phyloP scores from a whole-genome alignment of 2,888 invertebrate species.

The Nomada fucata region DNA sequence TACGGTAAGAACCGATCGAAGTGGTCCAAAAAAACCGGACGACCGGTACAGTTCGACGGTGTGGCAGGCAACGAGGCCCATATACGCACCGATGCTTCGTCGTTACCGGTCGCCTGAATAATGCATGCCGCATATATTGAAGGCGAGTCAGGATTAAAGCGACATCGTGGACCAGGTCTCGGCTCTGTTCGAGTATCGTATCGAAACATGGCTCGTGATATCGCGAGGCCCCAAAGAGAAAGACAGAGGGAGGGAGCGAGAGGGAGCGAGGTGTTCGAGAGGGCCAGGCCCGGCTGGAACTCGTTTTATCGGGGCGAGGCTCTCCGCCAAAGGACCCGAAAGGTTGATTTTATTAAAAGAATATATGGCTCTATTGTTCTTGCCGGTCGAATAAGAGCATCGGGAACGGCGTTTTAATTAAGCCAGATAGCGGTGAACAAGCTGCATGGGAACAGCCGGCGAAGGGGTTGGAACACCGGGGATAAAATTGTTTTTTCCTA shows the following conservation, averaged over 20 bases:
- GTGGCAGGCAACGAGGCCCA: slow-evolving; percentile 40
- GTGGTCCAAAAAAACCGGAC: slow-evolving; percentile 21
- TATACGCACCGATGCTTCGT: slow-evolving; percentile 63
- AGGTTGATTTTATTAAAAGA: slow-evolving; percentile 44
- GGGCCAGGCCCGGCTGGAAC: not conserved
- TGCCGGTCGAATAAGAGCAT: slow-evolving; percentile 27
- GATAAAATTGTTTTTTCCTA: slow-evolving; percentile 34
- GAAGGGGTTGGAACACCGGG: slow-evolving; percentile 19
- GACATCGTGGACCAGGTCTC: slow-evolving; percentile 56
- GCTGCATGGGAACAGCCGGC: slow-evolving; percentile 33
- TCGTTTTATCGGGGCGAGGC: slow-evolving; percentile 32
- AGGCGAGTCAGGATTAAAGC: slow-evolving; percentile 67
- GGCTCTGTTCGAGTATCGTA: slow-evolving; percentile 60
- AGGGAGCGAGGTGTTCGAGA: slow-evolving; percentile 1
- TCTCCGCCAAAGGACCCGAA: slow-evolving; percentile 39
- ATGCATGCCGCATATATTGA: slow-evolving; percentile 72
- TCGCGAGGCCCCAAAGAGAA: slow-evolving; percentile 28
- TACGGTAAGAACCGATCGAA: slow-evolving; percentile 1
- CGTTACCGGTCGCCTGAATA: slow-evolving; percentile 66
- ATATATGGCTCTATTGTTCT: slow-evolving; percentile 40
- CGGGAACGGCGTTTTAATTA: slow-evolving; percentile 39
- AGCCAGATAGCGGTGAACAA: slow-evolving; percentile 36
- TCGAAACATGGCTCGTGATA: slow-evolving; percentile 58
- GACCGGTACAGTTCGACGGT: slow-evolving; percentile 27
- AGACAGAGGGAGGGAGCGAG: not conserved